Percentiles rank a stretch among this genome's conserved stretches.
phyloP scores from a whole-genome alignment of 1,140 invertebrate species.

The Drosophila bipectinata region DNA sequence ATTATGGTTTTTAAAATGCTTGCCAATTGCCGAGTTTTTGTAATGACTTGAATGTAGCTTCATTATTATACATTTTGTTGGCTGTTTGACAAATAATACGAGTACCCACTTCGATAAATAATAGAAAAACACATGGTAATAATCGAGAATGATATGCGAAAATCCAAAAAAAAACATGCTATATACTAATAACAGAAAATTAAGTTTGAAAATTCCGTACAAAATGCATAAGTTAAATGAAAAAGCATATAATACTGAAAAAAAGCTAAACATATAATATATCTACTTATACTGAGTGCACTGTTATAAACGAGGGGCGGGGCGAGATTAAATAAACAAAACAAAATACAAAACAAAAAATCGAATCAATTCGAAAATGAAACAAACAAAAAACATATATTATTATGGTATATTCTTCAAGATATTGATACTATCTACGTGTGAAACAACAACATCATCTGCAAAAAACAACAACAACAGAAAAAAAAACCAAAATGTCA shows the following conservation, averaged over 20 bases:
- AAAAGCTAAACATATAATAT: conserved; percentile 61
- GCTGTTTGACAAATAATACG: conserved; percentile 75
- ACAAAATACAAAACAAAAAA: conserved; percentile 22
- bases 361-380: conserved; percentile 45
- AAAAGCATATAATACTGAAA: conserved; percentile 52
- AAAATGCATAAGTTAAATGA: conserved; percentile 70
- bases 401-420: conserved; percentile 45
- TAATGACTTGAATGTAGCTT: conserved; percentile 73
- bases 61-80: conserved; percentile 80
- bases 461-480: conserved; percentile 30
- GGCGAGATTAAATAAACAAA: conserved; percentile 80
- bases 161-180: conserved; percentile 32
- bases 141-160: conserved; percentile 54
- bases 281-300: conserved; percentile 83
- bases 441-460: conserved; percentile 32
- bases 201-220: conserved; percentile 78
- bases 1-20: conserved; percentile 41
- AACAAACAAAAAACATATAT: conserved; percentile 36
- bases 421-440: conserved; percentile 47
- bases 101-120: conserved; percentile 57
- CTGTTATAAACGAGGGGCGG: conserved; percentile 82
- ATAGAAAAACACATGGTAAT: conserved; percentile 48
- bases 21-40: conserved; percentile 61
- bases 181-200: conserved; percentile 75
- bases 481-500: conserved; percentile 50